Conservation (phyloP, 2,888 invertebrate genomes). For the Lasius fuliginosus region DNA sequence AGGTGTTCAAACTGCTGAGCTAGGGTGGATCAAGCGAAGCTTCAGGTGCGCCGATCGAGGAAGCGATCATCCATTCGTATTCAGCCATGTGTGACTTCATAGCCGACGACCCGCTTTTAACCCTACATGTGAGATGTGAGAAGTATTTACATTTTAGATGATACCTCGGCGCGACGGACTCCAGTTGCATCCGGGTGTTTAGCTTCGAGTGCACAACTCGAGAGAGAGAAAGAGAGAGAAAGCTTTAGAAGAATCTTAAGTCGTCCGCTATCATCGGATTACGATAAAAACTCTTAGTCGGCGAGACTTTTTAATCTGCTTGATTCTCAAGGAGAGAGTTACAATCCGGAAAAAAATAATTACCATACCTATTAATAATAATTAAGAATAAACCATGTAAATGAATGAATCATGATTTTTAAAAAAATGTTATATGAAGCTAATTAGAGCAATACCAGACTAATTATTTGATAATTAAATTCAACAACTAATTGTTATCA, state of each 20-base stretch:
- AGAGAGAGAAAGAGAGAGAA: conserved; percentile 28
- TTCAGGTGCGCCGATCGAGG: conserved; percentile 61
- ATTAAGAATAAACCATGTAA: background rate
- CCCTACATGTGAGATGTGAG: conserved; percentile 7
- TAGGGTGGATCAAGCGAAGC: conserved; percentile 42
- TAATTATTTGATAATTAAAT: background rate
- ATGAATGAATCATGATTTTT: background rate
- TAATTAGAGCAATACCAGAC: background rate
- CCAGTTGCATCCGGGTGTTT: conserved; percentile 39
- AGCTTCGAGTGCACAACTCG: conserved; percentile 45
- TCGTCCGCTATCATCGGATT: conserved; percentile 24
- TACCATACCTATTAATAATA: background rate
- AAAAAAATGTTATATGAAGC: background rate
- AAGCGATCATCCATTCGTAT: conserved; percentile 54
- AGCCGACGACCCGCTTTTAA: conserved; percentile 34
- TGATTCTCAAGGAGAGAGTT: background rate
- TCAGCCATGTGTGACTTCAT: conserved; percentile 61
- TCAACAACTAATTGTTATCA: background rate
- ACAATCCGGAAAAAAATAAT: background rate
- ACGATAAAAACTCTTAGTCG: conserved; percentile 38
- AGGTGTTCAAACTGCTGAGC: conserved; percentile 13
- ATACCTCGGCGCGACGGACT: conserved; percentile 48
- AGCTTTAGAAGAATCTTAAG: conserved; percentile 20
- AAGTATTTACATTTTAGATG: conserved; percentile 64
- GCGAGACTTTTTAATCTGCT: background rate